Evolutionary conservation across 2,113 vertebrate genomes (phyloP), one percentile per base, ranked within the genome.

Genomic region (Lipophrys pholis): DNA sequence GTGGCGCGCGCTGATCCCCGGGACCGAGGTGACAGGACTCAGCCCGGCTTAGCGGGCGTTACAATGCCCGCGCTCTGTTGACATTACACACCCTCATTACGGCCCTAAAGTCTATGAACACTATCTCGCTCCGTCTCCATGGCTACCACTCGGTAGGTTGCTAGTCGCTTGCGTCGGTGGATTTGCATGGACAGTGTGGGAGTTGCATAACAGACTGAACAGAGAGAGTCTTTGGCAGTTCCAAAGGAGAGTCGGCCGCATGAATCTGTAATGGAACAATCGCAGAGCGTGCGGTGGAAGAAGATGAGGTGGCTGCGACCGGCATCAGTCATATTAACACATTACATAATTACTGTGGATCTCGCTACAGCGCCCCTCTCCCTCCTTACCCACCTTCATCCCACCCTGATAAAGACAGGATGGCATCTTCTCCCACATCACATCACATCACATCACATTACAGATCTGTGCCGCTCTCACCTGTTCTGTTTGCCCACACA

Each of bases 171-270:
- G 88, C 72, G 86, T 90, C 78, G 84, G 89, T 78, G 87, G 81
- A 87, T 91, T 90, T 93, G 90, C 89, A 90, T 91, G 83, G 82
- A 73, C 83, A 53, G 77, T 83, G 85, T 86, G 76, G 83, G 86
- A 85, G 91, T 91, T 93, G 76, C 89, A 80, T 91, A 91, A 91
- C 86, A 49, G 67, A 69, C 62, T n/a, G 84, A 72, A 63, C 67
- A 71, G 39, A 81, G 73, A 15, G 57, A 49, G 73, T 66, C 46
- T 73, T 49, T 76, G 74, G 70, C 77, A 39, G 67, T 70, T 80
- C 66, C 52, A 78, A 81, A 74, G 36, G 40, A 78, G 61, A 86
- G 69, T 87, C 59, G 54, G 39, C 79, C 79, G 64, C 65, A 65
- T 80, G 69, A 77, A 65, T 80, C 68, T 62, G 65, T 81, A 82